Conservation (phyloP, 2,888 invertebrate species). For the Physocephala rufipes region DNA sequence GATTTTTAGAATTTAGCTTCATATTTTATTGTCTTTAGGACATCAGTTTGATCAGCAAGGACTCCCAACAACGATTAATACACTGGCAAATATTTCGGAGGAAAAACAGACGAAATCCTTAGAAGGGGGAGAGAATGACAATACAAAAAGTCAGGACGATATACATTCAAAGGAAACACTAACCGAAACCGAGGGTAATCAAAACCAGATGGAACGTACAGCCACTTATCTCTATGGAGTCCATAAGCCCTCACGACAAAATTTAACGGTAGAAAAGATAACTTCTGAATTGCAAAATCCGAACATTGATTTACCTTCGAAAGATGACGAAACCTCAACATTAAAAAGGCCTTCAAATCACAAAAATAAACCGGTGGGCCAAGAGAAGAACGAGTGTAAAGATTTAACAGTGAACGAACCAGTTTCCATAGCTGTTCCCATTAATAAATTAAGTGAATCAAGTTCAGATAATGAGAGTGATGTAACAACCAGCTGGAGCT, state of each 20-base stretch:
- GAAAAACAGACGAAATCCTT: too few relatives aligned
- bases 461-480: constrained; percentile 37
- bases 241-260: constrained; percentile 36
- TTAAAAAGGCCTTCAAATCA: constrained; percentile 40
- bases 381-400: constrained; percentile 7
- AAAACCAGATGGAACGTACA: constrained; percentile 37
- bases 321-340: too few relatives aligned
- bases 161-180: too few relatives aligned
- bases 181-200: background rate
- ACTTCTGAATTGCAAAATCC: background rate
- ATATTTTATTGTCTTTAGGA: too few relatives aligned
- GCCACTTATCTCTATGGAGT: constrained; percentile 51
- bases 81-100: too few relatives aligned
- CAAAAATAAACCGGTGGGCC: constrained; percentile 17
- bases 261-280: constrained; percentile 8
- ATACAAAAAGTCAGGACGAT: too few relatives aligned
- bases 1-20: too few relatives aligned
- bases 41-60: too few relatives aligned
- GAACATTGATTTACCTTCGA: too few relatives aligned
- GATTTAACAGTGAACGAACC: too few relatives aligned
- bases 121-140: too few relatives aligned
- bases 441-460: constrained; percentile 20
- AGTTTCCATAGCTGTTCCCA: background rate
- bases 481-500: constrained; percentile 37
- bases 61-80: too few relatives aligned